Evolutionary conservation across 2,797 vertebrate genomes (phyloP), one percentile per base, ranked within the genome.

Genomic region (Sebastes jordani): DNA sequence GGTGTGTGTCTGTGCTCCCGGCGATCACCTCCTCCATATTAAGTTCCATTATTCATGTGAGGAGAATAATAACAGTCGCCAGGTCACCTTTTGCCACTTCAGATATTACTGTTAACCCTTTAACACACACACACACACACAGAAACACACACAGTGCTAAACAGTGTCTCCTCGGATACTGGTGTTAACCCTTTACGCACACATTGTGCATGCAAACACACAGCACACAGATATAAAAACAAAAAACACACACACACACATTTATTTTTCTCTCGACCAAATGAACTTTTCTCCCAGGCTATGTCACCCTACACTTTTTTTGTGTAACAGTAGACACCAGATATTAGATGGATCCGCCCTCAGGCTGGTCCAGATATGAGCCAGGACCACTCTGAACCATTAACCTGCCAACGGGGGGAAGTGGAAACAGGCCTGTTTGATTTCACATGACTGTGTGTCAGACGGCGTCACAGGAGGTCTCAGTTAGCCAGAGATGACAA

Each of bases 31-130:
- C 86, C 89, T 82, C 72, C 85, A 94, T 94, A 95, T 95, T 93
- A 93, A 91, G 83, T 93, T 95, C 91, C 92, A 95, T 95, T 95
- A 94, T 95, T 95, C 88, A 95, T 95, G 91, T 91, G 90, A 89
- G 90, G 82, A 71, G 92, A 92, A 91, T 92, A 90, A 92, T 92
- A 92, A 90, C 90, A 91, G 80, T 90, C 64, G 75, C 88, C 75
- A 90, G 87, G 90, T 92, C 90, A 71, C 83, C 81, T 81, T 89
- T 72, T 88, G 82, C 56, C 61, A 29, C 88, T 75, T 90, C 81
- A 46, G 90, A 94, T 94, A 95, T 94, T 92, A 90, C 88, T 87
- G 89, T 93, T 91, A 92, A 94, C 91, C 91, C 87, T 87, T 89
- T 81, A 54, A n/a, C 14, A 61, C 70, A 68, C 27, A 25, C 34